Evolutionary conservation across 2,113 vertebrate species (phyloP).

Genomic region (human (Homo sapiens)): DNA sequence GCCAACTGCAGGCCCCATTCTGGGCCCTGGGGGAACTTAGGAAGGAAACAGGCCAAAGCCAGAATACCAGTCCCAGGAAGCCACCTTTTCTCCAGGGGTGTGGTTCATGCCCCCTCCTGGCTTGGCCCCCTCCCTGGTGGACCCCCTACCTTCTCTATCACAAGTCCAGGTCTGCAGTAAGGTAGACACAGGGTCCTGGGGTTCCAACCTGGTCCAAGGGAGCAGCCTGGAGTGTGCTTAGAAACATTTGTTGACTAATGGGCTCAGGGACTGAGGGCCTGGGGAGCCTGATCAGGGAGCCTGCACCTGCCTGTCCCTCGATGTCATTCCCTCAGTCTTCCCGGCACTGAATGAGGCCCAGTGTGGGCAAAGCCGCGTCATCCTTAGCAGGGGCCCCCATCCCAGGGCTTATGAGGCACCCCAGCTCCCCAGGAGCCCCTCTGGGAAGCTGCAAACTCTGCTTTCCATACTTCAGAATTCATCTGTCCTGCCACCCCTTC

Average conservation of each 20-base stretch:
- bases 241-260: background rate
- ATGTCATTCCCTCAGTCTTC: background rate
- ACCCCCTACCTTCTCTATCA: background rate
- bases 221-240: background rate
- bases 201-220: background rate
- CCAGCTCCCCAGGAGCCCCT: background rate
- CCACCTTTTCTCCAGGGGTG: background rate
- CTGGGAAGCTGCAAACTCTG: background rate
- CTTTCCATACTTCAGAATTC: background rate
- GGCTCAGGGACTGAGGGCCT: background rate
- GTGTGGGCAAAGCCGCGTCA: background rate
- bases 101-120: background rate
- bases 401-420: background rate
- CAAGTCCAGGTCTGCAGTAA: background rate
- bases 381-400: background rate
- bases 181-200: background rate
- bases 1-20: background rate
- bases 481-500: background rate
- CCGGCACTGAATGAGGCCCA: background rate
- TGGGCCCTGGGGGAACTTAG: background rate
- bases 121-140: background rate
- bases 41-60: background rate
- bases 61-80: background rate
- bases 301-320: background rate
- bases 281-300: background rate